Base-by-base conservation (phyloP, 2,888 invertebrate species). In the Trachelus tabidus region DNA sequence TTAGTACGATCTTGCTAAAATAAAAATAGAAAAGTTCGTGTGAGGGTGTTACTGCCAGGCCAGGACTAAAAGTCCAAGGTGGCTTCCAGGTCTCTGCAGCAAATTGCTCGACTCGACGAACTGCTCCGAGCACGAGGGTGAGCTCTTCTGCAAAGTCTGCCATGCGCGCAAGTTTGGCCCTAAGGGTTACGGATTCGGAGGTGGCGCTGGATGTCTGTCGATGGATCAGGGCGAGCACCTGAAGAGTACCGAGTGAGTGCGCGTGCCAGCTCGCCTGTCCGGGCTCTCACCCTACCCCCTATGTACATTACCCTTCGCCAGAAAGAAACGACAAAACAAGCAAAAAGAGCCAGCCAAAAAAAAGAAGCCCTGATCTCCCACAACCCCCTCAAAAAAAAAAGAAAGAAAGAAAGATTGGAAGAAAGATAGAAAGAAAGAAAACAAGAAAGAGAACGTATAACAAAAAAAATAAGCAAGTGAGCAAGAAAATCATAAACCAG, bases 51-150 rank as follows among this genome's bases (percentile, higher is more conserved):
- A 35, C n/a, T 11, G 37, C 15, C 15, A 35, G 31, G 37, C 11
- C 37, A 23, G 37, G 23, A 37, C 34, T 31, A 35, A 31, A 34
- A 35, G 31, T 23, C 56, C 56, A 56, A 56, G 56, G 56, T 56
- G 56, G 9, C 56, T 89, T 89, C 30, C 92, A 98, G 98, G 97
- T 92, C 94, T 99, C 94, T 99, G 99, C 95, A 95, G 96, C 93
- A 99, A 99, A 94, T 94, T 97, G 94, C 95, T 99, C 93, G 99
- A 99, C 94, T 98, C 98, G 89, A 99, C 98, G 94, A 99, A 98
- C 94, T 98, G 98, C 94, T 94, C 98, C 89, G 98, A 98, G 93
- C 99, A 99, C 94, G 98, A 98, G 91, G 97, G 97, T 90, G 97
- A 98, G 93, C 95, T 99, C 88, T 99, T 94, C 95, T 99, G 99